Evolutionary conservation across 2,113 vertebrate genomes (phyloP).

Genomic region (Cynocephalus volans): DNA sequence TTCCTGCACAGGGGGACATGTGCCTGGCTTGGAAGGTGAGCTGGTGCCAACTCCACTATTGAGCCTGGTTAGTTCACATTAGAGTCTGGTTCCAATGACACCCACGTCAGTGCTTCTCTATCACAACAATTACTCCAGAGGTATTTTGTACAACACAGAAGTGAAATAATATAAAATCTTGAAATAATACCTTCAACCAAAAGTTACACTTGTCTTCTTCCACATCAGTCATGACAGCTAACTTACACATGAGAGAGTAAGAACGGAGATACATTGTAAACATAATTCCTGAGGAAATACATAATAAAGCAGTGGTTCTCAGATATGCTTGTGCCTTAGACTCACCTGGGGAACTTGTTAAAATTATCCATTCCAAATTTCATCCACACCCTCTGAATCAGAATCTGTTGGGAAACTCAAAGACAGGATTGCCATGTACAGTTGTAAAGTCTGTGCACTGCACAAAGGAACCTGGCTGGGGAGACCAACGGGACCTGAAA

Average conservation of each 20-base stretch:
- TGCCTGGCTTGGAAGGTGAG: neutral
- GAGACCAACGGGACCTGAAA: neutral
- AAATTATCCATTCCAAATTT: neutral
- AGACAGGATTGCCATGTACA: neutral
- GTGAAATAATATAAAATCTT: neutral
- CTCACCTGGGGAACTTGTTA: neutral
- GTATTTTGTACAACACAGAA: no score
- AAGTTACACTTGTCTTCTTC: neutral
- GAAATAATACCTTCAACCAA: neutral
- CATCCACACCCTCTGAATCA: no score
- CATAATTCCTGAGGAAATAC: neutral
- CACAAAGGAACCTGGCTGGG: neutral
- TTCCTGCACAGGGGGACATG: accelerated
- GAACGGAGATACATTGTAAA: neutral
- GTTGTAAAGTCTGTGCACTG: neutral
- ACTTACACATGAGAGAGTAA: no score
- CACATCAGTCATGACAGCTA: no score
- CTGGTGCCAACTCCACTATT: accelerated
- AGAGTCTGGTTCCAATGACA: accelerated
- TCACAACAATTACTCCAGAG: neutral
- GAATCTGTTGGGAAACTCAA: neutral
- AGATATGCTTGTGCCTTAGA: neutral
- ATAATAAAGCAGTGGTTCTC: neutral
- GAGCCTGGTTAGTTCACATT: neutral
- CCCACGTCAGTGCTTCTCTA: accelerated